These are phyloP conservation scores for Melanitta fusca DNA, from an alignment of 2,797 vertebrate species.

Conservation along the genomic window DNA sequence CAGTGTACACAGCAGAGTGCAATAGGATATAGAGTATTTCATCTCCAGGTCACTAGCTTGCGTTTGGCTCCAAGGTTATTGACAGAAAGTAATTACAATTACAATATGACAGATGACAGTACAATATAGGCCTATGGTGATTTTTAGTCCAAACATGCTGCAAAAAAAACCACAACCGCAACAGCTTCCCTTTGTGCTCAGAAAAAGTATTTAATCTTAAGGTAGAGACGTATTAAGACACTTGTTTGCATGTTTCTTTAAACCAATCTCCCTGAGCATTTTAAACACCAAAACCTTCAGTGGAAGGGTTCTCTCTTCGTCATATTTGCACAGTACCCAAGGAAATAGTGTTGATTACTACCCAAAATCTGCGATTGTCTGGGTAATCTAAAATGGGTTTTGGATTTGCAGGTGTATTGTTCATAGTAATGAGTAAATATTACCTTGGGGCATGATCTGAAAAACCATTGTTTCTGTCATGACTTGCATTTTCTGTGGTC, in stretches of 20 bases:
- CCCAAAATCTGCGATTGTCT: background rate
- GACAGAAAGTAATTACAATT: background rate
- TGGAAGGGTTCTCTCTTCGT: background rate
- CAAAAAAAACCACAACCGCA: background rate
- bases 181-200: background rate
- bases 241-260: background rate
- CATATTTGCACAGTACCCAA: background rate
- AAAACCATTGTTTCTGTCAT: background rate
- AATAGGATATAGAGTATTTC: background rate
- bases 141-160: background rate
- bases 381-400: background rate
- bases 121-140: background rate
- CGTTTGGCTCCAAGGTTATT: background rate
- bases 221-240: background rate
- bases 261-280: background rate
- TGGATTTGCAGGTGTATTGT: background rate
- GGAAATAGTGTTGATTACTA: background rate
- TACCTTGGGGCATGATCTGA: background rate
- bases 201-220: background rate
- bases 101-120: background rate
- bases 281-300: background rate
- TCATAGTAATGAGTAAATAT: background rate
- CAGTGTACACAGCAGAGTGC: background rate
- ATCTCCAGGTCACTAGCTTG: background rate
- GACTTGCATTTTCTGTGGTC: background rate